These are phyloP conservation scores for Meta bourneti DNA, from an alignment of 2,888 invertebrate species.

Conservation along the genomic window DNA sequence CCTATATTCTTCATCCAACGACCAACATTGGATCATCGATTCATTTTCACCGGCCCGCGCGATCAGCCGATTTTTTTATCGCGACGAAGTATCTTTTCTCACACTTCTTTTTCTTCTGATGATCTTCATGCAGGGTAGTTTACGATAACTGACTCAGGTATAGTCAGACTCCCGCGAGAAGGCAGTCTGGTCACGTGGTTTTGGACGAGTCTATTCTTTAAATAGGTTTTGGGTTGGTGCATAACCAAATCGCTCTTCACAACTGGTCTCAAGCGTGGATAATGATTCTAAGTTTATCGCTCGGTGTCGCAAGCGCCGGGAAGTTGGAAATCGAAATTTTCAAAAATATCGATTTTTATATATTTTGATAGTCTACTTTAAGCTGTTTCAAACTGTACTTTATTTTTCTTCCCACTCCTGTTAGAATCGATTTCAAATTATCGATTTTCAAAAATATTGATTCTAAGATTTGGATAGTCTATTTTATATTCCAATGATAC, in stretches of 20 bases:
- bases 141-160: slow-evolving; percentile 35
- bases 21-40: slow-evolving; percentile 60
- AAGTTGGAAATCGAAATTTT: no score
- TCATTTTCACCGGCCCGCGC: slow-evolving; percentile 31
- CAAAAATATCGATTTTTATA: no score
- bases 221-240: neutral
- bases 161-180: neutral
- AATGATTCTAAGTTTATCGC: neutral
- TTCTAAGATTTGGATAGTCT: no score
- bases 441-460: no score
- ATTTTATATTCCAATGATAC: no score
- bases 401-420: no score
- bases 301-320: neutral
- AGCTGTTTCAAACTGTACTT: no score
- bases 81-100: slow-evolving; percentile 40
- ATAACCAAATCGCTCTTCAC: no score
- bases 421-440: no score
- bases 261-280: neutral
- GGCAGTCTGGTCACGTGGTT: slow-evolving; percentile 5
- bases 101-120: slow-evolving; percentile 36
- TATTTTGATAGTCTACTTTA: no score
- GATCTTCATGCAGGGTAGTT: slow-evolving; percentile 49
- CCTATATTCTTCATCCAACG: slow-evolving; percentile 61
- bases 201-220: no score
- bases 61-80: slow-evolving; percentile 46